Conservation (phyloP, 2,797 vertebrate species). For the Luscinia luscinia region DNA sequence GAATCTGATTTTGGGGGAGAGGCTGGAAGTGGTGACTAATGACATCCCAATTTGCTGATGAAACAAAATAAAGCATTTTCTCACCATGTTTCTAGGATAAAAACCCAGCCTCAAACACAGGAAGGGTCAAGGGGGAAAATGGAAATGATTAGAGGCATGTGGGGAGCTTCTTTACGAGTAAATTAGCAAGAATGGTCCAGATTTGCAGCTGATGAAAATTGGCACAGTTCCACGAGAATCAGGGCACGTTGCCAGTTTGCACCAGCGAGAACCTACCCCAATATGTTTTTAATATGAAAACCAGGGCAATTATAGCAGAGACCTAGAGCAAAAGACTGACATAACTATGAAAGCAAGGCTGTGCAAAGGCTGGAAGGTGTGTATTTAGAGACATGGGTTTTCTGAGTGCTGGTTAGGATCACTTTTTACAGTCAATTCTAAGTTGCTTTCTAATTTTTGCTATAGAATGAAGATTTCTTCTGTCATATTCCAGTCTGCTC, state of each 20-base stretch:
- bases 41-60: neutral
- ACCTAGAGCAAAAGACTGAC: neutral
- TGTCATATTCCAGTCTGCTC: neutral
- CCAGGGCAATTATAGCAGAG: neutral
- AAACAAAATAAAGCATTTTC: conserved; percentile 42
- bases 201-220: conserved; percentile 66
- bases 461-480: neutral
- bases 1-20: neutral
- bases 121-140: conserved; percentile 64
- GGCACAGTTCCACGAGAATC: neutral
- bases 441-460: neutral
- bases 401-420: neutral
- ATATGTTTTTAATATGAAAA: neutral
- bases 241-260: conserved; percentile 31
- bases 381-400: accelerated
- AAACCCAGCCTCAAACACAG: conserved; percentile 7
- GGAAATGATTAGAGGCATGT: conserved; percentile 60
- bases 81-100: neutral
- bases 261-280: neutral
- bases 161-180: conserved; percentile 47
- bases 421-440: neutral
- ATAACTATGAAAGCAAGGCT: neutral
- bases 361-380: neutral
- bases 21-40: neutral
- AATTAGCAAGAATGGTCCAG: conserved; percentile 59